phyloP scores from a whole-genome alignment of 2,113 vertebrate species.

The Fukomys damarensis region DNA sequence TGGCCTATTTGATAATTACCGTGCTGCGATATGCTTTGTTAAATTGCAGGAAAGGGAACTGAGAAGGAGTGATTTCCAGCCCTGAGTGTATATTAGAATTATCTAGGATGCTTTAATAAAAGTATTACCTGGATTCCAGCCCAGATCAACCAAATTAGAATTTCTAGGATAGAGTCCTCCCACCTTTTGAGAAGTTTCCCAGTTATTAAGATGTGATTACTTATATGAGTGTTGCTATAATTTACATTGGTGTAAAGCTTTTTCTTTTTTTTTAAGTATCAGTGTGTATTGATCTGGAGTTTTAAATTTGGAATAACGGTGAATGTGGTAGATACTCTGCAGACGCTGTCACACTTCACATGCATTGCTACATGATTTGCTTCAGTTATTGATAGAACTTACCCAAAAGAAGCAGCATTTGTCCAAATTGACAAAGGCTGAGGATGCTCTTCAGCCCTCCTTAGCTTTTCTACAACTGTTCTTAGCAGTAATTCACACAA shows the following conservation, averaged over 20 bases:
- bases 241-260: conserved; percentile 21
- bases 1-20: not conserved
- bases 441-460: not conserved
- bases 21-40: not conserved
- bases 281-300: not conserved
- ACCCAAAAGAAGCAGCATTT: not conserved
- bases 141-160: conserved; percentile 19
- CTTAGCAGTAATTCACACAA: not conserved
- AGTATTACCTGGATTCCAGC: not conserved
- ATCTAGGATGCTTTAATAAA: not conserved
- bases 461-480: not conserved
- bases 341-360: not conserved
- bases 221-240: not conserved
- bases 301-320: conserved; percentile 28
- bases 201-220: not conserved
- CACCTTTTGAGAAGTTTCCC: not conserved
- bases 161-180: not conserved
- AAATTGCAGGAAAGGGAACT: not conserved
- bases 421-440: not conserved
- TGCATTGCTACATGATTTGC: not conserved
- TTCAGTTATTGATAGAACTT: not conserved
- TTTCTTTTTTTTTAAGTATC: not conserved
- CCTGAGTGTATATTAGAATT: not conserved
- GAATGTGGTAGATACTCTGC: not conserved
- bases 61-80: not conserved